Evolutionary conservation across 2,888 invertebrate species (phyloP).

Genomic region (Athalia rosae): DNA sequence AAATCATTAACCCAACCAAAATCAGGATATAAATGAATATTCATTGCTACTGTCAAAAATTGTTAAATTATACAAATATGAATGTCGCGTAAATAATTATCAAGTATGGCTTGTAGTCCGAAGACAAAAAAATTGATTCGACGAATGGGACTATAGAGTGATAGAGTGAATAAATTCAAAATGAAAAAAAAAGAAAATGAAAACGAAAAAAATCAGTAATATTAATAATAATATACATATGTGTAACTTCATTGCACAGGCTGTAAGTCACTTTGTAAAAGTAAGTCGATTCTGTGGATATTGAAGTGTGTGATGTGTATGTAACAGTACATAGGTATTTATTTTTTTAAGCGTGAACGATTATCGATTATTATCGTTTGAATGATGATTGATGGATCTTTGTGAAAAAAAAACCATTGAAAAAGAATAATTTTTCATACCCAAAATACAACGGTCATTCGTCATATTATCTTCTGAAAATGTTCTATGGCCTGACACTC

Average conservation of each 20-base stretch:
- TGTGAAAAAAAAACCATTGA: background rate
- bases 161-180: constrained; percentile 32
- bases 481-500: background rate
- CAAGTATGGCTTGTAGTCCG: constrained; percentile 21
- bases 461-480: constrained; percentile 4
- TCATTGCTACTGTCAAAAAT: constrained; percentile 26
- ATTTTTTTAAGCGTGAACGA: constrained; percentile 31
- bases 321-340: constrained; percentile 36
- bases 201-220: too few species aligned
- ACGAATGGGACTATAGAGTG: constrained; percentile 22
- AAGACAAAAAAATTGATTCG: constrained; percentile 18
- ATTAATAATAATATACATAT: background rate
- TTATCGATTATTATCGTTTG: constrained; percentile 23
- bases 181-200: background rate
- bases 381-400: constrained; percentile 4
- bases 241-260: constrained; percentile 37
- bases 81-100: constrained; percentile 30
- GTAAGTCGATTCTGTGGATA: constrained; percentile 32
- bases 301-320: constrained; percentile 12
- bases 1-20: constrained; percentile 25
- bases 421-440: background rate
- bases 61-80: constrained; percentile 24
- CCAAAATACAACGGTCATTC: constrained; percentile 6
- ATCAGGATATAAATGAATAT: constrained; percentile 6
- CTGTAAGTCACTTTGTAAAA: constrained; percentile 27